Conservation (phyloP, 1,140 invertebrate species). For the Drosophila azteca region DNA sequence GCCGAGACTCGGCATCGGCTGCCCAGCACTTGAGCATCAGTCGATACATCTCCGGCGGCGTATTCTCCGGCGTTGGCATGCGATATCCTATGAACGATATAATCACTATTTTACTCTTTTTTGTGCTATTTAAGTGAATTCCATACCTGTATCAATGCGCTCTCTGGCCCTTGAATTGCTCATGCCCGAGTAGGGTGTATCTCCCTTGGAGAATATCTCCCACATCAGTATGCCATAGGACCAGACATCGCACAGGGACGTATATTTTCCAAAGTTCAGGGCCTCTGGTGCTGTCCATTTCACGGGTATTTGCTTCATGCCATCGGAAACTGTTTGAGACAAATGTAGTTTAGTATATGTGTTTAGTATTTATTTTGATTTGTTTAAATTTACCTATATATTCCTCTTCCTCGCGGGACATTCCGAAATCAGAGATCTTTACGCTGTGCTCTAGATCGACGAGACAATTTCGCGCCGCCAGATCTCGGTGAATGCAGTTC, state of each 20-base stretch:
- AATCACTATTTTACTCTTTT: neutral
- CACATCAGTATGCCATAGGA: slow-evolving; percentile 98
- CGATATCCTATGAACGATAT: slow-evolving; percentile 89
- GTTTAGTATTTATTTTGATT: neutral
- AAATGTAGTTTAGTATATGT: neutral
- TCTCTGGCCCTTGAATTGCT: slow-evolving; percentile 95
- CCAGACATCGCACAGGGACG: slow-evolving; percentile 99
- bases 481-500: slow-evolving; percentile 97
- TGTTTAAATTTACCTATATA: slow-evolving; percentile 87
- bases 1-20: slow-evolving; percentile 94
- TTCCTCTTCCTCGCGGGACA: slow-evolving; percentile 98
- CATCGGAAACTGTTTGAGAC: slow-evolving; percentile 90
- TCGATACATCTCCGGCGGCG: slow-evolving; percentile 94
- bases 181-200: slow-evolving; percentile 96
- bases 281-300: slow-evolving; percentile 99
- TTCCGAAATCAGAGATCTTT: slow-evolving; percentile 99
- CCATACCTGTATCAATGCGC: slow-evolving; percentile 94
- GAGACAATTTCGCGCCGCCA: slow-evolving; percentile 96
- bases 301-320: slow-evolving; percentile 99
- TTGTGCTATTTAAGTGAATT: neutral
- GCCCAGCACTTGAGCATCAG: slow-evolving; percentile 97
- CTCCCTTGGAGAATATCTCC: slow-evolving; percentile 98
- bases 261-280: slow-evolving; percentile 97
- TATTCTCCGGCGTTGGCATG: slow-evolving; percentile 95
- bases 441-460: slow-evolving; percentile 91